Base-by-base conservation (phyloP, 2,888 invertebrate genomes). In the Latrodectus hesperus region DNA sequence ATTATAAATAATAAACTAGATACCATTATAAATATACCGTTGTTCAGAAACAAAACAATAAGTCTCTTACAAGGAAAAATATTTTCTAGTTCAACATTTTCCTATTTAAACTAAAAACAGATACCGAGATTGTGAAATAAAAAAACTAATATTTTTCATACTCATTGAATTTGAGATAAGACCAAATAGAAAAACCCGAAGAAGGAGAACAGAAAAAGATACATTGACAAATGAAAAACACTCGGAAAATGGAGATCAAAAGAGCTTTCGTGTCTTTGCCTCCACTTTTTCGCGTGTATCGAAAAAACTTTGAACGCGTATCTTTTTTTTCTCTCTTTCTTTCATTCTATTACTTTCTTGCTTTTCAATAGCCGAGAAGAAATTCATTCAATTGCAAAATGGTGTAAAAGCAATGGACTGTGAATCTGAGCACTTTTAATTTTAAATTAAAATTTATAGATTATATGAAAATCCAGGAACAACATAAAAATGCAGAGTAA, bases 151-250 rank as follows among this genome's bases (percentile, higher is more conserved):
- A 86, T 80, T 51, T 22, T 75, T 26, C 64, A 22, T 17, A 22
- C 81, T 71, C 86, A 87, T 87, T 87, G 86, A 87, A 87, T 87
- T 87, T 76, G 38, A 71, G 86, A 87, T 87, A 87, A 87, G 81
- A 87, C 81, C 86, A 87, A 81, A 87, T 65, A 72, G 67, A 77
- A 81, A 81, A 81, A 75, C 80, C 70, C 22, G n/a, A 16, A 38
- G 49, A 68, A 51, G 26, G 55, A 60, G 49, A 80, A 74, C 68
- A 71, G 67, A 38, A 52, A 53, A 51, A 16, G 86, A 87, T 77
- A 81, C 81, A 87, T 87, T 87, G 86, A 87, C 82, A 87, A 87
- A 68, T 60, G 60, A 68, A 68, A n/a, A 70, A 75, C 49, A 60
- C 70, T 53, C 38, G 38, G 51, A 70, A 70, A 71, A 17, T 72